These are phyloP conservation scores for Drosophila funebris DNA, from an alignment of 1,140 invertebrate genomes.

Conservation along the genomic window DNA sequence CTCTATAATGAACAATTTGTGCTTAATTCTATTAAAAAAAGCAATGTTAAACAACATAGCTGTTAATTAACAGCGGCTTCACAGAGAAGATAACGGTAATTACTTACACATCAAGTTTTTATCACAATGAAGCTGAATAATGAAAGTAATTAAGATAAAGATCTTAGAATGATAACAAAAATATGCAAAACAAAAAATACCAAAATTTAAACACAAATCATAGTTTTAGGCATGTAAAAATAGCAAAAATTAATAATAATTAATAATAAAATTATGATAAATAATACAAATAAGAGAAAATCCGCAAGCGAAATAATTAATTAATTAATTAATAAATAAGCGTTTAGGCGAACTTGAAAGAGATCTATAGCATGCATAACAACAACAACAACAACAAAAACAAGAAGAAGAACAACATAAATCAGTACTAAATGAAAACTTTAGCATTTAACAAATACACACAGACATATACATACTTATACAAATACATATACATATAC, in stretches of 20 bases:
- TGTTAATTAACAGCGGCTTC: slow-evolving; percentile 30
- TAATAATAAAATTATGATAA: slow-evolving; percentile 10
- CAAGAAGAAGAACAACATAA: slow-evolving; percentile 19
- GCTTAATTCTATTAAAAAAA: slow-evolving; percentile 25
- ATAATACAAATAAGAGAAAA: slow-evolving; percentile 19
- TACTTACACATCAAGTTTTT: slow-evolving; percentile 5
- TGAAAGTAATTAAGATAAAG: slow-evolving; percentile 22
- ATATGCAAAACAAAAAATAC: slow-evolving; percentile 28
- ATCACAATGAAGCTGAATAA: slow-evolving; percentile 7
- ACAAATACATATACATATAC: neutral
- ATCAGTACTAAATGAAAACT: slow-evolving; percentile 49
- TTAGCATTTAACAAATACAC: slow-evolving; percentile 67
- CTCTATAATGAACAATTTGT: slow-evolving; percentile 6
- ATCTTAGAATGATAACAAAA: slow-evolving; percentile 1
- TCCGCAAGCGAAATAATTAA: slow-evolving; percentile 29
- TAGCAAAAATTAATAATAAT: slow-evolving; percentile 25
- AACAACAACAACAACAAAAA: neutral
- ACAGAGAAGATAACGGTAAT: neutral
- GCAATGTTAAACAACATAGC: slow-evolving; percentile 42
- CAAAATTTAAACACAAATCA: slow-evolving; percentile 73
- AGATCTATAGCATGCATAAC: neutral
- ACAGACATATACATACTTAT: slow-evolving; percentile 26
- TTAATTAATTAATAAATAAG: slow-evolving; percentile 52
- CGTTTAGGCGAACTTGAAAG: neutral
- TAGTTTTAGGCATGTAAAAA: slow-evolving; percentile 74